These are phyloP conservation scores for Valencia hispanica DNA, from an alignment of 2,797 vertebrate species.

Conservation along the genomic window DNA sequence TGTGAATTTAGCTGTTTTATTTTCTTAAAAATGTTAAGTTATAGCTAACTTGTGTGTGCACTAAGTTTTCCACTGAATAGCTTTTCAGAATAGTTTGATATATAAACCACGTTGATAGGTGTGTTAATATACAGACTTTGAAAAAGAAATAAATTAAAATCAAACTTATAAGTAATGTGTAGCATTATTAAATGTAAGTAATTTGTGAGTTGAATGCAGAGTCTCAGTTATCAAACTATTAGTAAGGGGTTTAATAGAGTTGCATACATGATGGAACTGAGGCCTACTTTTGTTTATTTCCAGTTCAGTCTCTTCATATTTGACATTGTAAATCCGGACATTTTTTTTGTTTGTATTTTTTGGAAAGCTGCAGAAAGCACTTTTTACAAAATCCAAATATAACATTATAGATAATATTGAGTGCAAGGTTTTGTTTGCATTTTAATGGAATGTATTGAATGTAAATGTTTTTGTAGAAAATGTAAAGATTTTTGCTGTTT, in stretches of 20 bases:
- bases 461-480: not conserved
- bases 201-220: not conserved
- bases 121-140: not conserved
- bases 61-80: not conserved
- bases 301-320: not conserved
- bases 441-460: not conserved
- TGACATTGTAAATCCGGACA: not conserved
- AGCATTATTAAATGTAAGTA: too few species aligned
- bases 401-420: not conserved
- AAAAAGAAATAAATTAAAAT: too few species aligned
- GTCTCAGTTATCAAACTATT: not conserved
- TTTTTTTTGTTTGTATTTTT: not conserved
- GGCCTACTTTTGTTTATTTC: not conserved
- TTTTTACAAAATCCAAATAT: not conserved
- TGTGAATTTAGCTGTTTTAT: not conserved
- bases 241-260: not conserved
- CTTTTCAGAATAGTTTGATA: not conserved
- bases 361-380: not conserved
- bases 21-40: slow-evolving; percentile 1
- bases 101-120: not conserved
- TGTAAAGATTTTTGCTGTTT: not conserved
- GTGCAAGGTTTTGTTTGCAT: not conserved
- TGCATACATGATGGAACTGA: not conserved
- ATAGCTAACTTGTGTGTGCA: not conserved
- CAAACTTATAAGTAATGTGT: too few species aligned